Conservation (phyloP, 2,797 vertebrate species). For the Spinus olivaceus region DNA sequence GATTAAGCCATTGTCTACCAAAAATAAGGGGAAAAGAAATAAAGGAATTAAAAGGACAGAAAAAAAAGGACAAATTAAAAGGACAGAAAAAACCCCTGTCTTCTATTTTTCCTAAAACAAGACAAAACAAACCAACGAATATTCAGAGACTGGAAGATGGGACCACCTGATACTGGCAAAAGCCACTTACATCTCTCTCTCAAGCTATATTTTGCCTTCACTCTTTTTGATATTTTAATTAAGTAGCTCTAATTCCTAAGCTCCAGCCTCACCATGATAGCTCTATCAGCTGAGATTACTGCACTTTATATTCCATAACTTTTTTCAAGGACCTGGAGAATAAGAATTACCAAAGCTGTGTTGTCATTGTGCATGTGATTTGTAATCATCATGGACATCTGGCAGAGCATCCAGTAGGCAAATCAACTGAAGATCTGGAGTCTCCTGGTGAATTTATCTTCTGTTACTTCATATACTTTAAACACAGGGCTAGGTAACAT, state of each 20-base stretch:
- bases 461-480: neutral
- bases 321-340: neutral
- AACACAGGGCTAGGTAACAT: neutral
- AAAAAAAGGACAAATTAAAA: conserved; percentile 23
- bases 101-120: neutral
- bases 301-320: neutral
- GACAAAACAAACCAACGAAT: neutral
- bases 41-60: neutral
- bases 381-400: neutral
- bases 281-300: neutral
- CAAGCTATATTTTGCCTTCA: neutral
- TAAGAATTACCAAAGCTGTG: neutral
- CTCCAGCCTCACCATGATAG: neutral
- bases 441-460: neutral
- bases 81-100: neutral
- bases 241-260: neutral
- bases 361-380: neutral
- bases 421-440: neutral
- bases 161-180: neutral
- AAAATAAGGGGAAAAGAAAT: neutral
- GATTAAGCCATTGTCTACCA: conserved; percentile 60
- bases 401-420: neutral
- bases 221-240: neutral
- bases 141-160: neutral
- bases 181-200: neutral